Percentiles rank a stretch among this genome's conserved stretches.
Conservation (phyloP, 2,888 invertebrate genomes). For the Zootermopsis nevadensis region DNA sequence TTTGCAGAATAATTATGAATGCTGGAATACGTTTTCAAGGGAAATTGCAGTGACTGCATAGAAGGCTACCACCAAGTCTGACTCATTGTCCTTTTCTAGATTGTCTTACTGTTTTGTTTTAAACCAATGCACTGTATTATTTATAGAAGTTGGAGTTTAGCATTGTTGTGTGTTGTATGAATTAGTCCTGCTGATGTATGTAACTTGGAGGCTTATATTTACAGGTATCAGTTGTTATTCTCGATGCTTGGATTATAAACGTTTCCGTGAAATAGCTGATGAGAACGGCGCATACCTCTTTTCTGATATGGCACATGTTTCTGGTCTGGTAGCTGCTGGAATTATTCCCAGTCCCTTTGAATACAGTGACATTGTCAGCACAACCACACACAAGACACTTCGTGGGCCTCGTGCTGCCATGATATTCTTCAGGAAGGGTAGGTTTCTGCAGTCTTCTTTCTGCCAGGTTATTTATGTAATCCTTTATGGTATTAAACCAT, state of each 20-base stretch:
- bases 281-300: constrained; percentile 87
- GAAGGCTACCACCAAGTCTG: too few relatives aligned
- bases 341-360: constrained; percentile 91
- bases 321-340: constrained; percentile 91
- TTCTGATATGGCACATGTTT: constrained; percentile 97
- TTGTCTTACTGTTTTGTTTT: too few relatives aligned
- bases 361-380: constrained; percentile 90
- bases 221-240: constrained; percentile 90
- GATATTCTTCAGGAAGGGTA: constrained; percentile 90
- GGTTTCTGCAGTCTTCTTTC: neutral
- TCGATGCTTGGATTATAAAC: constrained; percentile 89
- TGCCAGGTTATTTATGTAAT: too few relatives aligned
- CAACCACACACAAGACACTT: constrained; percentile 96
- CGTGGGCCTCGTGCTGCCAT: constrained; percentile 87
- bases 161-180: too few relatives aligned
- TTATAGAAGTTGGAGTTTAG: too few relatives aligned
- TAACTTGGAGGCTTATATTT: constrained; percentile 22
- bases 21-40: too few relatives aligned
- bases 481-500: too few relatives aligned
- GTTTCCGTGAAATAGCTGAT: constrained; percentile 86
- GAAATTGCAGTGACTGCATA: too few relatives aligned
- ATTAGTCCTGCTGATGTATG: too few relatives aligned
- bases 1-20: too few relatives aligned
- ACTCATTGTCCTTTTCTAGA: too few relatives aligned
- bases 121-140: too few relatives aligned